Conservation (phyloP, 2,113 vertebrate species). For the Dipodomys stephensi region DNA sequence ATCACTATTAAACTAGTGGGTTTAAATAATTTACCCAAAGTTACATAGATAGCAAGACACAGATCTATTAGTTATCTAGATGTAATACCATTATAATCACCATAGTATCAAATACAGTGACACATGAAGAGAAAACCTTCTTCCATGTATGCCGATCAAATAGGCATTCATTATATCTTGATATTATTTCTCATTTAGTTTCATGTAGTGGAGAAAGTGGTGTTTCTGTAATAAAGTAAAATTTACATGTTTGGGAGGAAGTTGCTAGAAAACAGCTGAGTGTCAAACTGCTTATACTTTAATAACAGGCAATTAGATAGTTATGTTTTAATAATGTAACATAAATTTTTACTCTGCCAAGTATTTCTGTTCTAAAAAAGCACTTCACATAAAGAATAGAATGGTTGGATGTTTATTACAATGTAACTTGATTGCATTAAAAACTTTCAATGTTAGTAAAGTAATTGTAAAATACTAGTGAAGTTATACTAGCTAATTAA, state of each 20-base stretch:
- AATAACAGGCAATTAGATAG: background rate
- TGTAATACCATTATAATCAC: too few species aligned
- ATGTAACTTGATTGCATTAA: conserved; percentile 36
- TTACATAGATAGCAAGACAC: background rate
- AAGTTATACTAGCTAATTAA: conserved; percentile 37
- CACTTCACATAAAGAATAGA: background rate
- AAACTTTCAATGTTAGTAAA: conserved; percentile 1
- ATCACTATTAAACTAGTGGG: background rate
- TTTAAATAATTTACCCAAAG: background rate
- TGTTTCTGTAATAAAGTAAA: background rate
- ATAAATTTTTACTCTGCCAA: background rate
- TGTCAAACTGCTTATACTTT: background rate
- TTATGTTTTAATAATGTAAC: background rate
- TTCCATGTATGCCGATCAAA: background rate
- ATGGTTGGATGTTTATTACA: conserved; percentile 23
- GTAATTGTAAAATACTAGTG: conserved; percentile 13
- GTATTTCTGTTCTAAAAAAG: conserved; percentile 4
- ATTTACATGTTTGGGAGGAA: background rate
- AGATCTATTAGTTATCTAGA: background rate
- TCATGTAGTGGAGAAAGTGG: background rate
- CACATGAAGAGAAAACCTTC: background rate
- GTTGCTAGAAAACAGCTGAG: background rate
- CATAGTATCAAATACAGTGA: conserved; percentile 18
- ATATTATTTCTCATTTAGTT: background rate
- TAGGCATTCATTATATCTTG: background rate